Conservation (phyloP, 2,888 invertebrate species). For the Nymphalis polychloros region DNA sequence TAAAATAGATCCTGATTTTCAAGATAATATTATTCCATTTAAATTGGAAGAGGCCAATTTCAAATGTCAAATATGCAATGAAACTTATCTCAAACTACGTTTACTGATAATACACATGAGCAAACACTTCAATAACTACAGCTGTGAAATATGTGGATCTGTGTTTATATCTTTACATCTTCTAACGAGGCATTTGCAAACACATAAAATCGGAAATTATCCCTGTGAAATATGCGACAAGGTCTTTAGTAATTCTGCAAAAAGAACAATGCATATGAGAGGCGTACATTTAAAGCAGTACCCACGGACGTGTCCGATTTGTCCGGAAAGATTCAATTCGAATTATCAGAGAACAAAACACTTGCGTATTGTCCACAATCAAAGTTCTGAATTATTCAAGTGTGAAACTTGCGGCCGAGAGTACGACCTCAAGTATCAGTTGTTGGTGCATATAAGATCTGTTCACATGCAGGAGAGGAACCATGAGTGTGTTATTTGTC, state of each 20-base stretch:
- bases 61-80: slow-evolving; percentile 64
- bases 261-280: slow-evolving; percentile 56
- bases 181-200: slow-evolving; percentile 58
- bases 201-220: slow-evolving; percentile 58
- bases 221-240: slow-evolving; percentile 68
- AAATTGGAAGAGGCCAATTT: slow-evolving; percentile 56
- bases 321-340: slow-evolving; percentile 66
- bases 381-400: slow-evolving; percentile 50
- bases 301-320: slow-evolving; percentile 62
- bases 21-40: slow-evolving; percentile 67
- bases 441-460: slow-evolving; percentile 60
- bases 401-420: slow-evolving; percentile 65
- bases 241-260: slow-evolving; percentile 59
- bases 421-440: slow-evolving; percentile 64
- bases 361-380: slow-evolving; percentile 62
- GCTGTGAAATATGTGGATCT: slow-evolving; percentile 67
- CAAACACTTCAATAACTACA: slow-evolving; percentile 67
- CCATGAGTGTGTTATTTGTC: slow-evolving; percentile 61
- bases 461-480: slow-evolving; percentile 69
- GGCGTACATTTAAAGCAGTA: slow-evolving; percentile 63
- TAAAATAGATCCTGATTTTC: slow-evolving; percentile 48
- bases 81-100: slow-evolving; percentile 56
- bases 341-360: slow-evolving; percentile 67
- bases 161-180: slow-evolving; percentile 58
- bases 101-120: slow-evolving; percentile 69